These are phyloP conservation scores for Steinernema feltiae DNA, from an alignment of 1,140 invertebrate species.

Conservation along the genomic window DNA sequence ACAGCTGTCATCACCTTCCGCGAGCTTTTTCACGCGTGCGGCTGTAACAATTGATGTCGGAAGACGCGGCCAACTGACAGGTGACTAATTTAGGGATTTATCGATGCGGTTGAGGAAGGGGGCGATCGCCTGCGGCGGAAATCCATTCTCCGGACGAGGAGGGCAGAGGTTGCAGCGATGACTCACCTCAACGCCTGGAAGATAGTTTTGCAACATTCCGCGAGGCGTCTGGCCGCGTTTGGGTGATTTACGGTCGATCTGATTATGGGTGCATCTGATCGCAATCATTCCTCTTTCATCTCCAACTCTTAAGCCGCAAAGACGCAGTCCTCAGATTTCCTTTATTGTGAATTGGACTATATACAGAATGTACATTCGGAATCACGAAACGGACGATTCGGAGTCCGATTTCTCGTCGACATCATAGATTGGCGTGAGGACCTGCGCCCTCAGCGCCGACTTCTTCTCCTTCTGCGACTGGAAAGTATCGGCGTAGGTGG, in stretches of 20 bases:
- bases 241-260: too few relatives aligned
- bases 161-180: neutral
- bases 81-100: slow-evolving; percentile 11
- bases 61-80: neutral
- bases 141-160: neutral
- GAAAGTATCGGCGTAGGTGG: neutral
- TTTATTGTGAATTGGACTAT: neutral
- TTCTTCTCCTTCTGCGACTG: neutral
- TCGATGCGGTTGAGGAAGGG: neutral
- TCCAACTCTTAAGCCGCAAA: too few relatives aligned
- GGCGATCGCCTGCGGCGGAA: neutral
- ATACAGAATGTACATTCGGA: neutral
- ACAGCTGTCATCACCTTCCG: neutral
- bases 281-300: too few relatives aligned
- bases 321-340: too few relatives aligned
- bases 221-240: too few relatives aligned
- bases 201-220: too few relatives aligned
- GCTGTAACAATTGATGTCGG: slow-evolving; percentile 6
- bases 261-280: too few relatives aligned
- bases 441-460: neutral
- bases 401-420: neutral
- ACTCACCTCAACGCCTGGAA: too few relatives aligned
- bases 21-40: neutral
- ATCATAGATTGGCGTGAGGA: neutral
- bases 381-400: neutral